Evolutionary conservation across 2,888 invertebrate species (phyloP).

Genomic region (Ophonus ardosiacus): DNA sequence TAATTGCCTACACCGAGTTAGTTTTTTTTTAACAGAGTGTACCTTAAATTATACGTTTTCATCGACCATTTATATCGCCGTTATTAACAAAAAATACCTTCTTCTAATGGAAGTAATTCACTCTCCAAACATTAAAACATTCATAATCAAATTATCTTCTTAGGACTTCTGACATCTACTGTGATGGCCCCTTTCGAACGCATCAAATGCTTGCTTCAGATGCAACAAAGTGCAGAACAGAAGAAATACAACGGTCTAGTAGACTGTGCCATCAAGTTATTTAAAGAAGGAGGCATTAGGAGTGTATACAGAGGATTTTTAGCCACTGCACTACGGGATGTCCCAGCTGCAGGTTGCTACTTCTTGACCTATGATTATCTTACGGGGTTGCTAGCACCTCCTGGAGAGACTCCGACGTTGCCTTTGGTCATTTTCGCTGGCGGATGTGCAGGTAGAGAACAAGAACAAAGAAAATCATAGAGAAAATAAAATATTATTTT

Average conservation of each 20-base stretch:
- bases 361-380: constrained; percentile 97
- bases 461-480: background rate
- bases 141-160: background rate
- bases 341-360: constrained; percentile 98
- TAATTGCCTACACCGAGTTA: too few species aligned
- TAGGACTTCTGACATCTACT: constrained; percentile 87
- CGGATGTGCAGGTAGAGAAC: constrained; percentile 88
- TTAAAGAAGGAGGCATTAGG: constrained; percentile 90
- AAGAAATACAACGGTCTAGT: constrained; percentile 91
- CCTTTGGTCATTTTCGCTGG: constrained; percentile 93
- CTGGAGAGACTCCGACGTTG: constrained; percentile 82
- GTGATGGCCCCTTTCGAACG: constrained; percentile 98
- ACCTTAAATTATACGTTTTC: too few species aligned
- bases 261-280: constrained; percentile 91
- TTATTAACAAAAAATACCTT: too few species aligned
- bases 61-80: too few species aligned
- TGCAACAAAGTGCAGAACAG: constrained; percentile 83
- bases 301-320: constrained; percentile 93
- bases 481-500: background rate
- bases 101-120: too few species aligned
- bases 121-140: too few species aligned
- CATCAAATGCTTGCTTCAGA: constrained; percentile 95
- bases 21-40: too few species aligned
- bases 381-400: constrained; percentile 85
- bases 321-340: constrained; percentile 92